phyloP scores from a whole-genome alignment of 2,888 invertebrate species.

The Globia sparganii region DNA sequence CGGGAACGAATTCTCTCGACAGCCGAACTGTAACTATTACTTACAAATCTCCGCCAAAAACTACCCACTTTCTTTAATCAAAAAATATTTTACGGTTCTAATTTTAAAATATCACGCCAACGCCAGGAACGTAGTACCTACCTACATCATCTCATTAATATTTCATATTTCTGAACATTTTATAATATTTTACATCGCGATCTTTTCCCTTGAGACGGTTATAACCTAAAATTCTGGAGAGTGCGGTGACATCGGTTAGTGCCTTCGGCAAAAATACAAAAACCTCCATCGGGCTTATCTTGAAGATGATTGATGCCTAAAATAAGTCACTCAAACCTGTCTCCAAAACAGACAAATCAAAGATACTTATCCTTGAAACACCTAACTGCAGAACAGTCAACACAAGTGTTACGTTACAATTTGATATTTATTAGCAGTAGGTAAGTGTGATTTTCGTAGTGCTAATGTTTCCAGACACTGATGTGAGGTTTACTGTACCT shows the following conservation, averaged over 20 bases:
- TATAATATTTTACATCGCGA: constrained; percentile 35
- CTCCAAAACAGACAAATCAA: not conserved
- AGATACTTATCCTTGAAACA: not conserved
- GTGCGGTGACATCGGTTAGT: constrained; percentile 37
- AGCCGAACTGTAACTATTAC: not conserved
- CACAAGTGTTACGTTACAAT: not conserved
- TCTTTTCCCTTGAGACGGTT: constrained; percentile 34
- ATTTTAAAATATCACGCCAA: constrained; percentile 23
- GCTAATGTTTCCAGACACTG: not conserved
- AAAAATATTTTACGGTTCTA: not conserved
- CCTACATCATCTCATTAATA: constrained; percentile 30
- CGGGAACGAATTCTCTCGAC: not conserved
- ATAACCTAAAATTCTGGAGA: constrained; percentile 19
- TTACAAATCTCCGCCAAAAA: not conserved
- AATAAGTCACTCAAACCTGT: not conserved
- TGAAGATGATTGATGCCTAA: not conserved
- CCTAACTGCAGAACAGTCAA: not conserved
- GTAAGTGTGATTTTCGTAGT: not conserved
- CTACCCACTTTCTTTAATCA: not conserved
- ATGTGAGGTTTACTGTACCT: not conserved
- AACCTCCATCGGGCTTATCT: not conserved
- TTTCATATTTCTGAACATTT: constrained; percentile 41
- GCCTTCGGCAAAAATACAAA: constrained; percentile 9
- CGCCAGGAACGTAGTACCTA: not conserved
- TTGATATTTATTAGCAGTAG: not conserved